Base-by-base conservation (phyloP, 1,140 invertebrate species). In the Drosophila nasuta region DNA sequence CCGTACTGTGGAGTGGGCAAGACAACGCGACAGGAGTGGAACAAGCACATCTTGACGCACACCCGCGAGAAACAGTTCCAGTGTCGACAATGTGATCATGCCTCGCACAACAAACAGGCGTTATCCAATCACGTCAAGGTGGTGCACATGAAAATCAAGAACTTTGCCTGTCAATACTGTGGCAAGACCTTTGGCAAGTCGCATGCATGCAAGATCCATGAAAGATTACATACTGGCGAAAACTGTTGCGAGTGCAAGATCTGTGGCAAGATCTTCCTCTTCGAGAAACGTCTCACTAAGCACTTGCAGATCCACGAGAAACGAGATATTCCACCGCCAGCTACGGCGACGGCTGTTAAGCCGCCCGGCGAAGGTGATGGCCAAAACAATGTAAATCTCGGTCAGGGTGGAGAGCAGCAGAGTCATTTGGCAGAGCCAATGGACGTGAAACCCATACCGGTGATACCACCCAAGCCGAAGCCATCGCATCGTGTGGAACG, bases 201-300 rank as follows among this genome's bases (percentile, higher is more conserved):
- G 0, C 82, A 92, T 13, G 87, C 91, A 4, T 91, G 90, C 38
- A 92, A 91, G 68, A 86, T 92, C n/a, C 91, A 92, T 20, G 89
- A 91, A 64, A 74, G 86, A 25, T 81, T 81, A 0, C 91, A 92
- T 48, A 92, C 91, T n/a, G 95, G 95, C 0, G 94, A 93, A 58
- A 93, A 91, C 48, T 82, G 81, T 49, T 91, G 81, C 63, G 89
- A 90, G 51, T 92, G 91, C 68, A 92, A 92, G 51, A 90, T 92
- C 4, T 92, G 91, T 30, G 86, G 86, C 3, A 92, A 91, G 62
- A 78, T 81, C 5, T 92, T 92, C 58, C 69, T 92, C 5, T 90
- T 83, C 62, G 79, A 88, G 15, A 92, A 92, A 58, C 65, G 83
- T 13, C 57, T 92, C 0, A 90, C 85, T 0, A 91, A 92, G 67